These are phyloP conservation scores for Raphicerus campestris DNA, from an alignment of 2,113 vertebrate species.

Conservation along the genomic window DNA sequence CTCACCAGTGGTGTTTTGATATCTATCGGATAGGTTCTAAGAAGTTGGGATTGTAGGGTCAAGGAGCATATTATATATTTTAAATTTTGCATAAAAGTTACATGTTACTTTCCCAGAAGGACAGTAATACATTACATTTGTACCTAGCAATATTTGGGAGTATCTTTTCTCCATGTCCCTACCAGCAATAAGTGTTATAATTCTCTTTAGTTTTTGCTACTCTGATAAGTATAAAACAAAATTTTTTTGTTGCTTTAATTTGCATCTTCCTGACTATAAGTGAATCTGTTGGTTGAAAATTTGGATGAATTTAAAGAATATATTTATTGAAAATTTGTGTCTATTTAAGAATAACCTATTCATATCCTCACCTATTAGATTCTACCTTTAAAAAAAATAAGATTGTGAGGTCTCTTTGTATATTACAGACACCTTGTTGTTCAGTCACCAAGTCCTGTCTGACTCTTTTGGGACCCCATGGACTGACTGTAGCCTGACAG, in stretches of 20 bases:
- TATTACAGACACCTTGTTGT: not conserved
- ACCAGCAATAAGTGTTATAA: not conserved
- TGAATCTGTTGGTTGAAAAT: not conserved
- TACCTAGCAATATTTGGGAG: not conserved
- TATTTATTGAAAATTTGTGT: not conserved
- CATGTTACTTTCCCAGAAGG: not conserved
- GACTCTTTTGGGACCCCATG: not conserved
- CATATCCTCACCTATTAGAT: not conserved
- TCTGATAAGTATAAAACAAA: not conserved
- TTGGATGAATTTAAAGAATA: constrained; percentile 16
- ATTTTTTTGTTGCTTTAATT: constrained; percentile 29
- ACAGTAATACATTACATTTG: not conserved
- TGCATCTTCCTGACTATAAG: not conserved
- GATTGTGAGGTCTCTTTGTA: not conserved
- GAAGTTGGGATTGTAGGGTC: not conserved
- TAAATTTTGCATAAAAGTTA: not conserved
- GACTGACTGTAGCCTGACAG: not conserved
- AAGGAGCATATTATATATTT: not conserved
- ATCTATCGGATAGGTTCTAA: not conserved
- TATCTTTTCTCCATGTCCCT: not conserved
- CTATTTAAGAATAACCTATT: not conserved
- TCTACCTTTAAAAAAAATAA: not conserved
- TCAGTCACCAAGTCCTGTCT: not conserved
- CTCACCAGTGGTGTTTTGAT: not conserved
- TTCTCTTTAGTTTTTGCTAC: constrained; percentile 14